Conservation (phyloP, 2,113 vertebrate genomes). For the Meleagris gallopavo region DNA sequence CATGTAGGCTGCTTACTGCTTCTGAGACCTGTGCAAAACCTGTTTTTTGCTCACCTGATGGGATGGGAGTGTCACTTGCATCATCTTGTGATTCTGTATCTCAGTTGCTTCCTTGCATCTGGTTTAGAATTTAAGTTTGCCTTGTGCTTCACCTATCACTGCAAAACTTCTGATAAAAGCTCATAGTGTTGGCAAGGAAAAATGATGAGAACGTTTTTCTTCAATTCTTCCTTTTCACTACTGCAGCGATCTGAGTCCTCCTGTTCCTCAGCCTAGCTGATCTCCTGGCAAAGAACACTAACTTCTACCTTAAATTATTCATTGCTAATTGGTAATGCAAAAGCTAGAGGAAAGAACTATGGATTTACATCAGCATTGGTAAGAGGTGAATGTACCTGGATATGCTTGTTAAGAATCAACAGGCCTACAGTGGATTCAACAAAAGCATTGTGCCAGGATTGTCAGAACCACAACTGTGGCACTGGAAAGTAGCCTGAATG, state of each 20-base stretch:
- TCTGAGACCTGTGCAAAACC: not conserved
- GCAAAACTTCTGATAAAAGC: not conserved
- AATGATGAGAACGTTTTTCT: not conserved
- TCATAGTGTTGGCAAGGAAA: not conserved
- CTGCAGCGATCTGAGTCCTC: not conserved
- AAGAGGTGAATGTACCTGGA: not conserved
- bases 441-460: not conserved
- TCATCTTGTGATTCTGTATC: not conserved
- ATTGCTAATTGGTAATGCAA: not conserved
- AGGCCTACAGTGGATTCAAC: not conserved
- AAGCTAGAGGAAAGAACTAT: not conserved
- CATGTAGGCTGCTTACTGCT: not conserved
- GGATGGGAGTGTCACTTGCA: not conserved
- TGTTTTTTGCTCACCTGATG: not conserved
- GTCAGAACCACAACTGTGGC: accelerated
- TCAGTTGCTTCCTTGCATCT: not conserved
- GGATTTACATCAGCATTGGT: not conserved
- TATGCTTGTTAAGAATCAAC: not conserved
- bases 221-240: not conserved
- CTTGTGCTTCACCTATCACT: not conserved
- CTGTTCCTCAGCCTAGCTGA: not conserved
- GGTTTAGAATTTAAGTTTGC: not conserved
- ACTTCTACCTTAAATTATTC: not conserved
- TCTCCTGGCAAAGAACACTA: not conserved
- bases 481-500: not conserved